phyloP scores from a whole-genome alignment of 2,113 vertebrate genomes.

The Zosterops borbonicus region DNA sequence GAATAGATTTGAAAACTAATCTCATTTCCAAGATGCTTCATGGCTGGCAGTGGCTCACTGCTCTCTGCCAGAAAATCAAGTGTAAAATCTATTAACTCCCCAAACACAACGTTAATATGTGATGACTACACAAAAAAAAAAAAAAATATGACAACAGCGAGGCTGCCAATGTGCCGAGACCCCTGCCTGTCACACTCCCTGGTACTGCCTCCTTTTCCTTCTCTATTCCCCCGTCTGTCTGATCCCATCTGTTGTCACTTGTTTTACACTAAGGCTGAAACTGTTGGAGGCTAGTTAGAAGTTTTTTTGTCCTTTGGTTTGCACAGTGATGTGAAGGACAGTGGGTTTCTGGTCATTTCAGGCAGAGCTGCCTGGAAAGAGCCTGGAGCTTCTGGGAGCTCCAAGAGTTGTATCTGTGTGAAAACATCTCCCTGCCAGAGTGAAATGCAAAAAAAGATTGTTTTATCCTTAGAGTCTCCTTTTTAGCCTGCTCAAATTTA shows the following conservation, averaged over 20 bases:
- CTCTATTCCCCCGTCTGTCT: conserved; percentile 40
- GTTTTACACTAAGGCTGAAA: not conserved
- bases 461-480: not conserved
- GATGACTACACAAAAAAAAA: not conserved
- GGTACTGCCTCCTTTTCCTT: not conserved
- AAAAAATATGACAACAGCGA: not conserved
- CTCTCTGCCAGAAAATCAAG: not conserved
- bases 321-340: not conserved
- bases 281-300: not conserved
- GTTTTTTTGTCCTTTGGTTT: not conserved
- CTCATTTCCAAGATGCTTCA: not conserved
- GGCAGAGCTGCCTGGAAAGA: not conserved
- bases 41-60: not conserved
- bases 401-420: not conserved
- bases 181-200: conserved; percentile 19
- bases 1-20: conserved; percentile 9
- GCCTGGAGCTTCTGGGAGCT: not conserved
- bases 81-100: conserved; percentile 12
- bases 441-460: not conserved
- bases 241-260: conserved; percentile 51
- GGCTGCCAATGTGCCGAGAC: not conserved
- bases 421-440: not conserved
- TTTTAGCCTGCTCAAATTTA: not conserved
- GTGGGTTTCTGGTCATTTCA: not conserved
- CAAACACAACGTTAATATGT: not conserved